Percentiles rank a stretch among this genome's conserved stretches.
Conservation (phyloP, 2,888 invertebrate genomes). For the Andrena trimmerana region DNA sequence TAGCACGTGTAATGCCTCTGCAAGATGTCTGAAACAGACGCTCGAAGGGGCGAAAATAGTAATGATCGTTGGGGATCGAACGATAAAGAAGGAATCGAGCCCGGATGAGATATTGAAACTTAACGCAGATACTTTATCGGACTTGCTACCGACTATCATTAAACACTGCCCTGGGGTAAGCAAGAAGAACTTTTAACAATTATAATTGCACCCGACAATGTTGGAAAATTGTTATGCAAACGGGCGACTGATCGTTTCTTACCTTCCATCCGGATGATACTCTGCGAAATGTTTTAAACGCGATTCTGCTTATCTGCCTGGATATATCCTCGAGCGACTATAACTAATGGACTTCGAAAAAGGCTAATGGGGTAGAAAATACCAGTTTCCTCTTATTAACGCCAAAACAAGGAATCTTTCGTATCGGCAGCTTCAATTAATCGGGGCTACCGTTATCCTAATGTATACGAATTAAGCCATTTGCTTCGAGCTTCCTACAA, state of each 20-base stretch:
- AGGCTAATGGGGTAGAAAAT: background rate
- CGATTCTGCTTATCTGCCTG: background rate
- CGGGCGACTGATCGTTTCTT: background rate
- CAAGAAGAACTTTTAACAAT: slow-evolving; percentile 1
- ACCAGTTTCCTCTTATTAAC: background rate
- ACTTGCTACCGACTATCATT: slow-evolving; percentile 70
- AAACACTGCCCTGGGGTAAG: slow-evolving; percentile 76
- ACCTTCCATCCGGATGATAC: background rate
- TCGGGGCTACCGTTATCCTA: slow-evolving; percentile 33
- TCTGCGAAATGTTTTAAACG: background rate
- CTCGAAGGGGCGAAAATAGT: slow-evolving; percentile 87
- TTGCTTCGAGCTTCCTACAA: slow-evolving; percentile 42
- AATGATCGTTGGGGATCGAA: slow-evolving; percentile 88
- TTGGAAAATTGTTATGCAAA: slow-evolving; percentile 33
- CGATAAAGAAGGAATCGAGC: slow-evolving; percentile 87
- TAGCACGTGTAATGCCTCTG: slow-evolving; percentile 69
- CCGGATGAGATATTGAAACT: slow-evolving; percentile 85
- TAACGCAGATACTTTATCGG: slow-evolving; percentile 84
- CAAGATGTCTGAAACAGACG: slow-evolving; percentile 78
- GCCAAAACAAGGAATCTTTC: slow-evolving; percentile 14
- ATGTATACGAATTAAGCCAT: slow-evolving; percentile 44
- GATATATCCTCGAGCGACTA: background rate
- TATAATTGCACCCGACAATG: background rate
- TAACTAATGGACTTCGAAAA: background rate
- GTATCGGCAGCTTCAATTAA: slow-evolving; percentile 29